Conservation (phyloP, 2,888 invertebrate genomes). For the Epinotia nisella region DNA sequence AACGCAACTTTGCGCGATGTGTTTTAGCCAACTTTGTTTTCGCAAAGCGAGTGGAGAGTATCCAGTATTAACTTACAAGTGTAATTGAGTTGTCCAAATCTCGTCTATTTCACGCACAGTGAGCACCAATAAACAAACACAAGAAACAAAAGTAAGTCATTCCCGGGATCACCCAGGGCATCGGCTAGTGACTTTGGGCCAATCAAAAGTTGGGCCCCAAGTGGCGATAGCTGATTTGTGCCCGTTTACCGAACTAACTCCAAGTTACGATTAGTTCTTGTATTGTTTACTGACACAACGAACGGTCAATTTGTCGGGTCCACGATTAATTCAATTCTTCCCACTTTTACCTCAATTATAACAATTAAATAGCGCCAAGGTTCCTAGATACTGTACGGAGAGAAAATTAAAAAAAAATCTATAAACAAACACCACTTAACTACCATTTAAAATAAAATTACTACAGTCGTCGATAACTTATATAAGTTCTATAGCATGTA, state of each 20-base stretch:
- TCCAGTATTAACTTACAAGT: constrained; percentile 52
- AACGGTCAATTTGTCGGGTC: constrained; percentile 39
- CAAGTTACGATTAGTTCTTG: constrained; percentile 66
- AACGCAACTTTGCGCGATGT: not conserved
- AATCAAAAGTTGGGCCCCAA: constrained; percentile 62
- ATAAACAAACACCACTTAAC: no score
- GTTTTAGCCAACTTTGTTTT: constrained; percentile 17
- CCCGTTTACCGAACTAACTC: constrained; percentile 58
- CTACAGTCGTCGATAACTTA: no score
- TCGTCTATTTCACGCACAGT: constrained; percentile 56
- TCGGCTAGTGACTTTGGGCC: constrained; percentile 51
- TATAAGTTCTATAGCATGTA: no score
- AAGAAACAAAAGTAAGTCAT: constrained; percentile 52
- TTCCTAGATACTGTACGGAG: no score
- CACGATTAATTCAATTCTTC: constrained; percentile 30
- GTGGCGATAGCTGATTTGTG: constrained; percentile 54
- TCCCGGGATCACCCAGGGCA: constrained; percentile 51
- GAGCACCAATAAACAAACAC: constrained; percentile 60
- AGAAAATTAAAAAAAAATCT: not conserved
- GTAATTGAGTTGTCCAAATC: constrained; percentile 61
- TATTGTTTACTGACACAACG: constrained; percentile 54
- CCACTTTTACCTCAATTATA: not conserved
- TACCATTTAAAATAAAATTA: no score
- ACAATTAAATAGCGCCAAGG: not conserved
- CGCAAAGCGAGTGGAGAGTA: constrained; percentile 18